Conservation (phyloP, 2,888 invertebrate genomes). For the Pocota personata region DNA sequence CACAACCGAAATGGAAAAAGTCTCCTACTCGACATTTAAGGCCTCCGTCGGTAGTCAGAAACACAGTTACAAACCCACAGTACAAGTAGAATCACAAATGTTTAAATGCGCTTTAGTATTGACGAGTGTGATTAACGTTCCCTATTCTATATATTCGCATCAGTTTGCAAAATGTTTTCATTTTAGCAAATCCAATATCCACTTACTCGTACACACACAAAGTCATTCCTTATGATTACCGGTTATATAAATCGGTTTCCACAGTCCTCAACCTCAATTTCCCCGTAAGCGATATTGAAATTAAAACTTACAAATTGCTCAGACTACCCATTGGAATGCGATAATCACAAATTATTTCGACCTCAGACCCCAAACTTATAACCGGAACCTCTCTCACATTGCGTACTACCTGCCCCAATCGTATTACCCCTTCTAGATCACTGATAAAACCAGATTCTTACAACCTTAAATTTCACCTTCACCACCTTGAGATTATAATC, state of each 20-base stretch:
- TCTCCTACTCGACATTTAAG: no score
- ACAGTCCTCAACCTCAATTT: neutral
- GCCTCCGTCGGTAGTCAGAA: no score
- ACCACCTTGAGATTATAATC: conserved; percentile 43
- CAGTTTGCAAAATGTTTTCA: no score
- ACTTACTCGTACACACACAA: no score
- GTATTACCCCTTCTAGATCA: neutral
- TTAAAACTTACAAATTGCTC: neutral
- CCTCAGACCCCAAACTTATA: conserved; percentile 36
- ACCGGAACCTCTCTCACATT: neutral
- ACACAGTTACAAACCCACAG: no score
- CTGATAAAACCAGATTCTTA: conserved; percentile 48
- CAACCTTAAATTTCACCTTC: conserved; percentile 62
- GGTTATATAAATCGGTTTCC: neutral
- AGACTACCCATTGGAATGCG: conserved; percentile 40
- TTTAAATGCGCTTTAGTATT: no score
- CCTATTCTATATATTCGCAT: no score
- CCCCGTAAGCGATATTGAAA: neutral
- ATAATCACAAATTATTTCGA: conserved; percentile 24
- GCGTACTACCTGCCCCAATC: neutral
- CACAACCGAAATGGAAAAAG: no score
- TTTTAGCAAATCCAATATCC: no score
- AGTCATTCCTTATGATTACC: no score
- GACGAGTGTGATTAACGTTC: no score
- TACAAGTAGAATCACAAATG: no score